These are phyloP conservation scores for Pogonocherus hispidulus DNA, from an alignment of 2,888 invertebrate species.

Conservation along the genomic window DNA sequence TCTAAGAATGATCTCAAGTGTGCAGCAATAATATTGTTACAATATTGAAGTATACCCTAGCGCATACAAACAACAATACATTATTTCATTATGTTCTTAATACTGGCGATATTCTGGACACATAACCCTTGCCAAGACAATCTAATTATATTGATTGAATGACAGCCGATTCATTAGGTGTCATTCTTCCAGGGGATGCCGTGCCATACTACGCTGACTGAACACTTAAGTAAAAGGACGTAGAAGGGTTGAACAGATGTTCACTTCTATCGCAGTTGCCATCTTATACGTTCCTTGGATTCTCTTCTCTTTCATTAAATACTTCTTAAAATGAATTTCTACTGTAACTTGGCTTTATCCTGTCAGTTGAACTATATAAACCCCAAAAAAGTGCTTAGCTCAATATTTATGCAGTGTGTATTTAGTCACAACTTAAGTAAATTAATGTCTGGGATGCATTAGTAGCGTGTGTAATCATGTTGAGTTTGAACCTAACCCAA, in stretches of 20 bases:
- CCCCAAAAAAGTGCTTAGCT: too few species aligned
- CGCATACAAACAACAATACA: constrained; percentile 61
- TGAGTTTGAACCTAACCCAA: too few species aligned
- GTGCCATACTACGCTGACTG: constrained; percentile 49
- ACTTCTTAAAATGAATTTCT: not conserved
- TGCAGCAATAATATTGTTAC: constrained; percentile 41
- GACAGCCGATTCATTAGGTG: constrained; percentile 70
- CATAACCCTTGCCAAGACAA: constrained; percentile 67
- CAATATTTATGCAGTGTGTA: too few species aligned
- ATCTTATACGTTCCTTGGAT: constrained; percentile 40
- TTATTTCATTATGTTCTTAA: constrained; percentile 65
- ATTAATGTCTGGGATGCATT: too few species aligned
- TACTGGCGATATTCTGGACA: constrained; percentile 65
- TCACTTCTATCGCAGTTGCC: constrained; percentile 44
- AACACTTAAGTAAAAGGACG: constrained; percentile 46
- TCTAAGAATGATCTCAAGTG: not conserved
- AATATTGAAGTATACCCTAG: constrained; percentile 53
- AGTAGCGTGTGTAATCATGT: too few species aligned
- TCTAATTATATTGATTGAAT: constrained; percentile 71
- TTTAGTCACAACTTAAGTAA: too few species aligned
- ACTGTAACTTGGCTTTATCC: not conserved
- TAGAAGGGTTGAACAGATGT: constrained; percentile 62
- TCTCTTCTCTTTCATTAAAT: not conserved
- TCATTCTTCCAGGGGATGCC: constrained; percentile 63
- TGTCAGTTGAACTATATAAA: not conserved